Conservation (phyloP, 2,797 vertebrate genomes). For the Parambassis ranga region DNA sequence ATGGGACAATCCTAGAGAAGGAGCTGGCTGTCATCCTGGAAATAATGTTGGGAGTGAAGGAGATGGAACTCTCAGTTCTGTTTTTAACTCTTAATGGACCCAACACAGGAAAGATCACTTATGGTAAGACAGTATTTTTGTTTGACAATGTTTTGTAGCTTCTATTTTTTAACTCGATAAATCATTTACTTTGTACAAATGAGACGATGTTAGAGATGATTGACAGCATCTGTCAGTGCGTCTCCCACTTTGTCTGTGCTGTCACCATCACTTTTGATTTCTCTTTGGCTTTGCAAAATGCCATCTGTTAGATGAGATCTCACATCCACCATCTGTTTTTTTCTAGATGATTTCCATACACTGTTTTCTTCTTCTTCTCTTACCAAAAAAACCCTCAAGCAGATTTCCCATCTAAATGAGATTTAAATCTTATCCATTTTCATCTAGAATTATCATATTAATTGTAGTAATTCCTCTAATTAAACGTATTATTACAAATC, state of each 20-base stretch:
- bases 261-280: slow-evolving; percentile 20
- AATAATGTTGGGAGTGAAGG: slow-evolving; percentile 86
- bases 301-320: slow-evolving; percentile 25
- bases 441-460: not conserved
- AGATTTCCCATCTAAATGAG: slow-evolving; percentile 2
- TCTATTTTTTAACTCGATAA: not conserved
- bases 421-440: not conserved
- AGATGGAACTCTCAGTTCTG: slow-evolving; percentile 79
- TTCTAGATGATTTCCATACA: not conserved
- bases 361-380: not conserved
- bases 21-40: slow-evolving; percentile 85
- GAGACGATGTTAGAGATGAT: slow-evolving; percentile 6
- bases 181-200: not conserved
- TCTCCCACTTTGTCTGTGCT: not conserved
- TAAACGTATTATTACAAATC: not conserved
- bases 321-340: slow-evolving; percentile 33
- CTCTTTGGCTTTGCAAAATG: slow-evolving; percentile 11
- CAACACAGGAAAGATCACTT: slow-evolving; percentile 78
- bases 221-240: slow-evolving; percentile 22
- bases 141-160: not conserved
- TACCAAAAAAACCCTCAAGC: not conserved
- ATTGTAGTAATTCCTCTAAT: not conserved
- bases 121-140: slow-evolving; percentile 76
- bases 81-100: slow-evolving; percentile 80
- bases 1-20: slow-evolving; percentile 75